Evolutionary conservation across 2,113 vertebrate species (phyloP).

Genomic region (Hypocryptadius cinnamomeus): DNA sequence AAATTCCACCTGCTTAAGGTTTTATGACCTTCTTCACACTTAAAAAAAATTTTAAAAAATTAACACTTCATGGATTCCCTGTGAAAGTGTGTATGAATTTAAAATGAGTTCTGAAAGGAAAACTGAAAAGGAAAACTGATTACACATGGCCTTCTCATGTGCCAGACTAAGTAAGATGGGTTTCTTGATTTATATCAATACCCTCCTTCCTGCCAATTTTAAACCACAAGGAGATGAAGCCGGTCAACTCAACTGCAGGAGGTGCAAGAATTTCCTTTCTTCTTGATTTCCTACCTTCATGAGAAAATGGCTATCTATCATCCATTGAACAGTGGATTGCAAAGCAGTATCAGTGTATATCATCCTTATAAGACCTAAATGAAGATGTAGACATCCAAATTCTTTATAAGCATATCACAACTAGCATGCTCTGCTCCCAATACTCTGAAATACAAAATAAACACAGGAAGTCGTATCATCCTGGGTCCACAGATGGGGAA

Average conservation of each 20-base stretch:
- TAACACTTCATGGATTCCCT: not conserved
- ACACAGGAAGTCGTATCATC: not conserved
- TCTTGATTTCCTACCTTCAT: not conserved
- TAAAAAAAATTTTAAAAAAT: not conserved
- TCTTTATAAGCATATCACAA: not conserved
- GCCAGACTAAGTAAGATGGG: not conserved
- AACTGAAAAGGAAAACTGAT: not conserved
- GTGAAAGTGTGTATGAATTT: not conserved
- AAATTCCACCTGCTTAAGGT: not conserved
- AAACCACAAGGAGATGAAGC: not conserved
- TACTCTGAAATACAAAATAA: not conserved
- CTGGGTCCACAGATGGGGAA: not conserved
- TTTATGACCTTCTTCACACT: not conserved
- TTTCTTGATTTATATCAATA: not conserved
- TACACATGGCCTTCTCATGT: not conserved
- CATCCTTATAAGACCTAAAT: not conserved
- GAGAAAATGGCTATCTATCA: not conserved
- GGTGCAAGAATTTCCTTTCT: not conserved
- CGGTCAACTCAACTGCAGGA: not conserved
- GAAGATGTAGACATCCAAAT: not conserved
- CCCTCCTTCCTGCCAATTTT: not conserved
- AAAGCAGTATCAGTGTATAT: not conserved
- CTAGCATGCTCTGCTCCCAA: not conserved
- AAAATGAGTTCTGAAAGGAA: not conserved
- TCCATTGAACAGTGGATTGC: not conserved